A percentile compares a stretch with the other conserved stretches of the same genome.
These are phyloP conservation scores for Dufourea novaeangliae DNA, from an alignment of 1,140 invertebrate genomes.

Conservation along the genomic window DNA sequence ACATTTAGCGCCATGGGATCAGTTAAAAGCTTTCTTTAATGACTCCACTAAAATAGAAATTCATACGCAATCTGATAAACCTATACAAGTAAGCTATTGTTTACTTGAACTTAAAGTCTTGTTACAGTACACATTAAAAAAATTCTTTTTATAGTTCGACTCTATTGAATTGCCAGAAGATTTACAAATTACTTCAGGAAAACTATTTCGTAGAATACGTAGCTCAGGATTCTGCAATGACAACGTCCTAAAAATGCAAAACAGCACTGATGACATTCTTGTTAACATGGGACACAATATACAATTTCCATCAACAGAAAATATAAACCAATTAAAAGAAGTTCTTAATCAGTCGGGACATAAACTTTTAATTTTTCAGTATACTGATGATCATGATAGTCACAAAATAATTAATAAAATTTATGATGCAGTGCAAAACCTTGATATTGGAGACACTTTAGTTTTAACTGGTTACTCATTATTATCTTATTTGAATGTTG, in stretches of 20 bases:
- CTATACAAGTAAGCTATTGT: constrained; percentile 21
- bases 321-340: constrained; percentile 42
- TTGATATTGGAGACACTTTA: constrained; percentile 64
- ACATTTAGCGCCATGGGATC: constrained; percentile 50
- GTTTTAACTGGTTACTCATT: constrained; percentile 77
- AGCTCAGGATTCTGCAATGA: constrained; percentile 77
- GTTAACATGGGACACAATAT: constrained; percentile 42
- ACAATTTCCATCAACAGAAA: constrained; percentile 60
- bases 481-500: constrained; percentile 77
- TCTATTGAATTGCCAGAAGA: constrained; percentile 29
- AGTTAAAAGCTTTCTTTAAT: constrained; percentile 51
- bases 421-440: constrained; percentile 54
- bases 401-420: constrained; percentile 62
- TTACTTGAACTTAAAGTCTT: constrained; percentile 2
- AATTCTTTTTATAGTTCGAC: constrained; percentile 49
- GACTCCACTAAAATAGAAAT: constrained; percentile 34
- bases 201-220: constrained; percentile 67
- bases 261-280: constrained; percentile 53
- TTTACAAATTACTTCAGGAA: constrained; percentile 69
- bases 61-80: neutral
- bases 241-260: constrained; percentile 64
- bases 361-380: constrained; percentile 70
- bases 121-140: constrained; percentile 20
- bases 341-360: neutral
- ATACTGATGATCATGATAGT: constrained; percentile 59